Percentiles rank a stretch among this genome's conserved stretches.
phyloP scores from a whole-genome alignment of 2,113 vertebrate species.

The Dipodomys ordii region DNA sequence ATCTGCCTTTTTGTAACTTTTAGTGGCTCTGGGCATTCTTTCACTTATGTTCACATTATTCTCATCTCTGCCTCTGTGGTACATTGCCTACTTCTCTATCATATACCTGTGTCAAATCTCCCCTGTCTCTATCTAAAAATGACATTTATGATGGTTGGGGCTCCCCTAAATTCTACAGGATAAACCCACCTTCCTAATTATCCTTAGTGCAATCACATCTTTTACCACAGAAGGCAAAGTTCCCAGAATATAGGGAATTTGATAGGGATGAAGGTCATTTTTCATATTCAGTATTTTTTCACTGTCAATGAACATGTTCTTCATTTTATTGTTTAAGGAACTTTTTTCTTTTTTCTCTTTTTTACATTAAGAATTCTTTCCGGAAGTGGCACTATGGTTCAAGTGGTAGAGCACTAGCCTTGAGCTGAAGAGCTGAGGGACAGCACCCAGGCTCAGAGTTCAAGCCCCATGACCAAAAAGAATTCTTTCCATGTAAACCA shows the following conservation, averaged over 20 bases:
- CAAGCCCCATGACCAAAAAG: neutral
- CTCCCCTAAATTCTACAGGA: neutral
- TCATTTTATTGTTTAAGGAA: neutral
- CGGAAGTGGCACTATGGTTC: neutral
- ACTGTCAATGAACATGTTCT: neutral
- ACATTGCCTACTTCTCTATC: neutral
- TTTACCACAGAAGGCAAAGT: neutral
- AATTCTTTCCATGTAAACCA: constrained; percentile 37
- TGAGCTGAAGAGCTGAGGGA: no score
- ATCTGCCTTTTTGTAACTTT: neutral
- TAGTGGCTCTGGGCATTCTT: neutral
- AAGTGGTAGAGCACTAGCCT: no score
- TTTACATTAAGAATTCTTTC: constrained; percentile 55
- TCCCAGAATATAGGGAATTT: neutral
- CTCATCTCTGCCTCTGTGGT: neutral
- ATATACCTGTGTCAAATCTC: neutral
- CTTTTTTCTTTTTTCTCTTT: neutral
- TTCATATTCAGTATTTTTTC: neutral
- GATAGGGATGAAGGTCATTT: neutral
- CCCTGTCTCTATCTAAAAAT: neutral
- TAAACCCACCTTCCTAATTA: neutral
- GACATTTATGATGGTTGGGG: neutral
- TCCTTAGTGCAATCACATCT: neutral
- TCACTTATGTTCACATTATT: neutral
- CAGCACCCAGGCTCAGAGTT: no score